Base-by-base conservation (phyloP, 1,140 invertebrate species). In the Pseudomyrmex pallidus region DNA sequence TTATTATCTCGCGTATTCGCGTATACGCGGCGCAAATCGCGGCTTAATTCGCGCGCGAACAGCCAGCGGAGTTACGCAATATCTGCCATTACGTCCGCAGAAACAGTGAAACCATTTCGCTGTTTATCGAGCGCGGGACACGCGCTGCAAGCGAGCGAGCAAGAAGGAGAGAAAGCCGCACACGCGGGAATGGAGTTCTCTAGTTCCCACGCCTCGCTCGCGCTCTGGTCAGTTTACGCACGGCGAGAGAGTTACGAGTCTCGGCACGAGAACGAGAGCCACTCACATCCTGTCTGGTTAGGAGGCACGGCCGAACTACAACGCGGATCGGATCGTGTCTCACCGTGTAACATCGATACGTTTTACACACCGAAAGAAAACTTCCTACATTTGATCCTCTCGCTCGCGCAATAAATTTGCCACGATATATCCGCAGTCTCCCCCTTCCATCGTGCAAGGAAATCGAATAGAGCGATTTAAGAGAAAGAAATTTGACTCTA, bases 131-230 rank as follows among this genome's bases (percentile, higher is more conserved):
- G 44, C 56, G 44, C 35, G 68, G 5, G 12, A 59, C 44, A 59
- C 46, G 44, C 9, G 72, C 72, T 0, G 20, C 52, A 3, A 20
- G 61, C n/a, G 46, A 67, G 17, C 8, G 50, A 54, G 66, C 3
- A 35, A 61, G 54, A 8, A 20, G 15, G 15, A 48, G 77, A 59
- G 44, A 54, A 64, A 83, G 85, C 74, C 48, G 56, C 8, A 17
- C 67, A 35, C 35, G 35, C 35, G 35, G 35, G 72, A 83, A 83
- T n/a, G 59, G 44, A 66, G 59, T 66, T 66, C 70, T 44, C 48
- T 10, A 46, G 72, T 78, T 87, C 86, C 73, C 86, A 87, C 86
- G 86, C 22, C 59, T 86, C 48, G 54, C 7, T 17, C 59, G 83
- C 48, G 54, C 10, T 68, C 74, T 54, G 70, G 52, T 54, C 62